Evolutionary conservation across 2,888 invertebrate species (phyloP), one percentile per base, ranked within the genome.

Genomic region (Macaria liturata): DNA sequence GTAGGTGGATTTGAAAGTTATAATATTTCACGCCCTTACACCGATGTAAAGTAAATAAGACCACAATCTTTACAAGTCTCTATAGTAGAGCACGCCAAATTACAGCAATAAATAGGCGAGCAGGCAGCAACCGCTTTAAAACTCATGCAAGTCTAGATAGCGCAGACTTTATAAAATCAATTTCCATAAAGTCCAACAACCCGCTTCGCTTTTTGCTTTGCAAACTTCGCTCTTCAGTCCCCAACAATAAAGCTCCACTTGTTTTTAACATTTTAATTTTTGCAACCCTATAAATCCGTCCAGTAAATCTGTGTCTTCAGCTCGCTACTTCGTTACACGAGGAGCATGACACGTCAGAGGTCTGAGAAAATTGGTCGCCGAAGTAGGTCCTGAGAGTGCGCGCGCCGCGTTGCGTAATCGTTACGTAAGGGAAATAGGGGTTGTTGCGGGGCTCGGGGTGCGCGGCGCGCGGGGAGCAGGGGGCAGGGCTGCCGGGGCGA

Each of bases 401-500:
- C 89, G 88, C 90, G 88, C 88, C 73, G 70, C 61, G 72, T 90
- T 90, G 87, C 84, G 87, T 84, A 90, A 90, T 85, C 83, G 79
- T 90, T 90, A 91, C 83, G 86, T 90, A 89, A 90, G 81, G 82
- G 68, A 71, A 66, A 65, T 70, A 70, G 78, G 83, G 81, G 84
- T 80, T 80, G 82, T 76, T 76, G 83, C 75, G 87, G 84, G 78
- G 69, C 66, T 68, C 65, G 74, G 69, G 74, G 61, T 45, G 70
- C 65, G 80, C 59, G 71, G 69, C 72, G 74, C 70, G 74, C 70
- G 70, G 72, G 62, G 67, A 63, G 63, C 66, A 61, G 68, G 67
- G 74, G 67, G 66, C 54, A 66, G 74, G 67, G 66, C 53, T 65
- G 61, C 66, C 75, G 80, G 82, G 87, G 84, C 84, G 79, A 84